Evolutionary conservation across 2,888 invertebrate genomes (phyloP), one percentile per base, ranked within the genome.

Genomic region (Diadegma fenestrale): DNA sequence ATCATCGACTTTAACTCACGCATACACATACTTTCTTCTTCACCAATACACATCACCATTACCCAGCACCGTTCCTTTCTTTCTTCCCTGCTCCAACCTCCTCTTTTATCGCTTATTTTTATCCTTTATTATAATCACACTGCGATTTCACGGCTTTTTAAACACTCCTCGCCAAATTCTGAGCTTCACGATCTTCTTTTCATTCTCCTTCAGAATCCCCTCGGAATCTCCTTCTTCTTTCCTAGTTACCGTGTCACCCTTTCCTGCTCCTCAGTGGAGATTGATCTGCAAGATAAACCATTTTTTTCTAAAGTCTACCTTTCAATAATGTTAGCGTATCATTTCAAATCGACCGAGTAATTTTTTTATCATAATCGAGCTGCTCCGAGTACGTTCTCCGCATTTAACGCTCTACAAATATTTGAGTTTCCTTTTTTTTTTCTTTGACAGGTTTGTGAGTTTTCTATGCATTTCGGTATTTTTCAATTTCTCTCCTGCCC

Each of bases 1-100:
- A 63, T 48, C 22, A 19, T 78, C 51, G 68, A 48, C 78, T 37
- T 41, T 22, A 41, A 78, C 64, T 68, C 80, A 75, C 75, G 72
- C 41, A n/a, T 30, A 51, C 75, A 69, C 80, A 68, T 63, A 5
- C 19, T n/a, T 54, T 14, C n/a, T 37, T 54, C 71, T 22, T 43
- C 33, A 72, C 41, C 26, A 14, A 58, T 61, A 14, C 48, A 43
- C 83, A 84, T 84, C 75, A 58, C 77, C 54, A 22, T 33, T 33
- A n/a, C 17, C 41, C 66, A 41, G 5, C 7, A 33, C 26, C 54
- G 41, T 58, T 30, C 19, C 30, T 17, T 30, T 68, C 22, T 10
- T 66, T 51, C 30, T 72, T 14, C 19, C 26, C 6, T n/a, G n/a
- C n/a, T 37, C 6, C 41, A n/a, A 51, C 41, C 26, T 17, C 51